Percentiles rank a stretch among this genome's conserved stretches.
phyloP scores from a whole-genome alignment of 1,140 invertebrate genomes.

The Trichogramma pretiosum region DNA sequence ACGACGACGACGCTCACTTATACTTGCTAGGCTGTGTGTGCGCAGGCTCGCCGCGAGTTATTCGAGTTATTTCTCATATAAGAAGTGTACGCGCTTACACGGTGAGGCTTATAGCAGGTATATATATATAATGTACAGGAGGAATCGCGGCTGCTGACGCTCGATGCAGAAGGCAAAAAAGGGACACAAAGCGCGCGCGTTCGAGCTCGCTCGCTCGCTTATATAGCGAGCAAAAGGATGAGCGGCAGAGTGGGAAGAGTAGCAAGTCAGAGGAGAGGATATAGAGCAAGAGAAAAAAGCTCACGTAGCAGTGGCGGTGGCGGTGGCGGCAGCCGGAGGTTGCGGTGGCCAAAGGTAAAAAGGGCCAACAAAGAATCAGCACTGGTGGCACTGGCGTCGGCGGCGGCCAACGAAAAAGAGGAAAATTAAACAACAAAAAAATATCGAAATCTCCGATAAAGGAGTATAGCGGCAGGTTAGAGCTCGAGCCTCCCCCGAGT shows the following conservation, averaged over 20 bases:
- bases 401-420: constrained; percentile 4
- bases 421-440: constrained; percentile 7
- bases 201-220: too few species aligned
- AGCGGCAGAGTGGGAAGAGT: not conserved
- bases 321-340: not conserved
- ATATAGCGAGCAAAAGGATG: too few species aligned
- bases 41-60: constrained; percentile 14
- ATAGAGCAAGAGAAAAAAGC: constrained; percentile 4
- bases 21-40: not conserved
- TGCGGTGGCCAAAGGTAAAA: not conserved
- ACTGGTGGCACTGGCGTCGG: too few species aligned
- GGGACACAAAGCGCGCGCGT: too few species aligned
- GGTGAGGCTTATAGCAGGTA: too few species aligned
- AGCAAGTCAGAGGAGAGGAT: not conserved
- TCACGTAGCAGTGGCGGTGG: too few species aligned
- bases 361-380: not conserved
- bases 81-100: not conserved
- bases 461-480: too few species aligned
- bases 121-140: not conserved
- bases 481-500: too few species aligned
- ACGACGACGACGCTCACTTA: too few species aligned
- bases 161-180: too few species aligned
- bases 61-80: constrained; percentile 15
- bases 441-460: constrained; percentile 11
- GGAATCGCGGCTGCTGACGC: not conserved